A percentile compares a stretch with the other conserved stretches of the same genome.
These are phyloP conservation scores for Camptogramma bilineatum DNA, from an alignment of 2,888 invertebrate genomes.

Conservation along the genomic window DNA sequence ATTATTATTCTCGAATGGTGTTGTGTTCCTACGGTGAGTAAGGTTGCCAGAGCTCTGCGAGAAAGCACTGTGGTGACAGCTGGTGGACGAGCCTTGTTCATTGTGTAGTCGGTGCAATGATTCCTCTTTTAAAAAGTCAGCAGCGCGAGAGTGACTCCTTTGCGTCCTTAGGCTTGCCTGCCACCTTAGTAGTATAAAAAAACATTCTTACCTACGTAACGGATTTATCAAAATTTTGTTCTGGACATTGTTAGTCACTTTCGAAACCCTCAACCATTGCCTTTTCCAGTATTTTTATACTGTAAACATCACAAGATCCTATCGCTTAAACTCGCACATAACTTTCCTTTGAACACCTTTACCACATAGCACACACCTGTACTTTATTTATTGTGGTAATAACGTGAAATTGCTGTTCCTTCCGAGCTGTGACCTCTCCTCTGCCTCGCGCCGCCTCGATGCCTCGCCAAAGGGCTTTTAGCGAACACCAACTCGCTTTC, in stretches of 20 bases:
- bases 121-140: too few relatives aligned
- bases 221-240: not conserved
- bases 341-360: slow-evolving; percentile 39
- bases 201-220: not conserved
- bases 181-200: too few relatives aligned
- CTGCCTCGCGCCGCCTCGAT: slow-evolving; percentile 48
- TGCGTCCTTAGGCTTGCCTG: too few relatives aligned
- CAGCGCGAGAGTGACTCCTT: too few relatives aligned
- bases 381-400: slow-evolving; percentile 38
- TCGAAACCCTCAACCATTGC: not conserved
- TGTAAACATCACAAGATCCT: slow-evolving; percentile 25
- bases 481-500: slow-evolving; percentile 69
- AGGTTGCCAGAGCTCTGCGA: too few relatives aligned
- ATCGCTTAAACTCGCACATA: slow-evolving; percentile 34
- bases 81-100: too few relatives aligned
- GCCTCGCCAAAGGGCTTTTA: slow-evolving; percentile 77
- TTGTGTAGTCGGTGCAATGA: too few relatives aligned
- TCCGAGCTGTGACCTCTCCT: slow-evolving; percentile 35
- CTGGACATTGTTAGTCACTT: not conserved
- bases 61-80: too few relatives aligned
- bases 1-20: too few relatives aligned
- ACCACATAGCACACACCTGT: slow-evolving; percentile 40
- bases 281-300: slow-evolving; percentile 1
- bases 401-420: slow-evolving; percentile 35
- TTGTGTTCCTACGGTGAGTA: too few relatives aligned